These are phyloP conservation scores for Hozukius guyotensis DNA, from an alignment of 2,797 vertebrate genomes.

Conservation along the genomic window DNA sequence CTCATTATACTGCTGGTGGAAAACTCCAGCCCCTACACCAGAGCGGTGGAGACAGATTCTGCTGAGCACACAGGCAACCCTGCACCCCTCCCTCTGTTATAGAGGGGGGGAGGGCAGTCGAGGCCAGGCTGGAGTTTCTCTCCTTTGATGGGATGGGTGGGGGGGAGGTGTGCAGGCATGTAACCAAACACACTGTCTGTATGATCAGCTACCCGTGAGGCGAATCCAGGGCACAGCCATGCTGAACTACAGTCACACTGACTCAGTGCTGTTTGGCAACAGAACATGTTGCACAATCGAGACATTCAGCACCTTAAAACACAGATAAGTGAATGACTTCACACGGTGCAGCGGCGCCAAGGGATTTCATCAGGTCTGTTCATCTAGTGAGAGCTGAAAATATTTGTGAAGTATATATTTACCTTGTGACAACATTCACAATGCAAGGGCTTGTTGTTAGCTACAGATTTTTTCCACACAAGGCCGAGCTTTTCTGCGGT, in stretches of 20 bases:
- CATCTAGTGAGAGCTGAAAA: not conserved
- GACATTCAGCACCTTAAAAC: conserved; percentile 39
- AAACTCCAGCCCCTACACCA: conserved; percentile 71
- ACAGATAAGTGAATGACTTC: conserved; percentile 38
- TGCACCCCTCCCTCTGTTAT: conserved; percentile 39
- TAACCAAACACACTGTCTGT: conserved; percentile 67
- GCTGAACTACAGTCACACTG: conserved; percentile 56
- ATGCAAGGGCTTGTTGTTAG: conserved; percentile 15
- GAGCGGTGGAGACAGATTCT: conserved; percentile 66
- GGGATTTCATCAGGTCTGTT: not conserved
- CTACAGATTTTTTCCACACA: not conserved
- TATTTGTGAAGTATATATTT: not conserved
- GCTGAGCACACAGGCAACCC: conserved; percentile 75
- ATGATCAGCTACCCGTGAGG: conserved; percentile 54
- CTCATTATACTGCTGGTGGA: conserved; percentile 66
- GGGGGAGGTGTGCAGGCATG: conserved; percentile 64
- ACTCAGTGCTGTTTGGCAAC: conserved; percentile 62
- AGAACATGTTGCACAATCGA: conserved; percentile 61
- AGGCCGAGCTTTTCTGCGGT: conserved; percentile 28
- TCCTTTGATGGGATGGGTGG: conserved; percentile 54
- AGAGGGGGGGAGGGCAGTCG: conserved; percentile 32
- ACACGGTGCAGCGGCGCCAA: not conserved
- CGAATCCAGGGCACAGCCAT: conserved; percentile 50
- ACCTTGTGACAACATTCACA: not conserved
- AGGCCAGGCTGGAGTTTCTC: conserved; percentile 67